A percentile compares a stretch with the other conserved stretches of the same genome.
Conservation (phyloP, 2,797 vertebrate genomes). For the Leptoclinus maculatus region DNA sequence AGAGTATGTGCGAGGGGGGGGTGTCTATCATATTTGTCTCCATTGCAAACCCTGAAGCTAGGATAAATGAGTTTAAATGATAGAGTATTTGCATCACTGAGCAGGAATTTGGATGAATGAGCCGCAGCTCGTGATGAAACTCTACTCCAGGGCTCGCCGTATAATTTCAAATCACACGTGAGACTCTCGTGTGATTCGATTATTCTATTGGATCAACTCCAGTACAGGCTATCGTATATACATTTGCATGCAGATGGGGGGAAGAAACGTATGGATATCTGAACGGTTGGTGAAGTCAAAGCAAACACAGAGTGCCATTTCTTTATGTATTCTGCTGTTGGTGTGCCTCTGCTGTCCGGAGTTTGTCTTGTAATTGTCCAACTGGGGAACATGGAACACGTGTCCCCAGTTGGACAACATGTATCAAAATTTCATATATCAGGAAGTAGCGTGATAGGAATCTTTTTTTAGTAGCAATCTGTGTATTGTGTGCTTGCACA, state of each 20-base stretch:
- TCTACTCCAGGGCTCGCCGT: slow-evolving; percentile 53
- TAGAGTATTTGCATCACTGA: slow-evolving; percentile 76
- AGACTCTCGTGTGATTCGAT: slow-evolving; percentile 45
- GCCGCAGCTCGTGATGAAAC: slow-evolving; percentile 59
- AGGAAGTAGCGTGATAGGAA: not conserved
- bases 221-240: slow-evolving; percentile 27
- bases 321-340: slow-evolving; percentile 1
- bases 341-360: not conserved
- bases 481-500: not conserved
- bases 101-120: slow-evolving; percentile 76
- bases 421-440: slow-evolving; percentile 1
- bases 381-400: not conserved
- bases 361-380: not conserved
- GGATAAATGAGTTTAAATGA: slow-evolving; percentile 81
- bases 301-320: slow-evolving; percentile 10
- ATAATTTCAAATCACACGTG: slow-evolving; percentile 60
- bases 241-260: slow-evolving; percentile 39
- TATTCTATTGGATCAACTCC: slow-evolving; percentile 46
- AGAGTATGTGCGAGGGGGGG: not conserved
- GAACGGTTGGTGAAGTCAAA: slow-evolving; percentile 15
- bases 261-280: not conserved
- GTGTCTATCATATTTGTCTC: slow-evolving; percentile 60
- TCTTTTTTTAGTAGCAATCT: not conserved
- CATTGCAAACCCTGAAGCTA: slow-evolving; percentile 71
- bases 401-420: not conserved